These are phyloP conservation scores for Labeo rohita DNA, from an alignment of 2,113 vertebrate genomes.

Conservation along the genomic window DNA sequence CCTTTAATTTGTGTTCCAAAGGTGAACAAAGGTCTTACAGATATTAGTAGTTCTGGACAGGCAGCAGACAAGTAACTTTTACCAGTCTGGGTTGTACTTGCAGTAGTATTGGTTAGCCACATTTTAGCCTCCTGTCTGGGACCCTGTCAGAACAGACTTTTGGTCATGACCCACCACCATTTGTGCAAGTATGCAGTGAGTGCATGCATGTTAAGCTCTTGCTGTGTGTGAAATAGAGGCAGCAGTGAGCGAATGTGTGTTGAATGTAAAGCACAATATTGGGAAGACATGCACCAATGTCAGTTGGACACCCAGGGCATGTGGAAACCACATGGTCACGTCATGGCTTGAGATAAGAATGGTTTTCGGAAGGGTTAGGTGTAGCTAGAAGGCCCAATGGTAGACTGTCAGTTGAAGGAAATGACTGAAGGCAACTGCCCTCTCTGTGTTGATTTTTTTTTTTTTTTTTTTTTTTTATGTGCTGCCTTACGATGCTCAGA, in stretches of 20 bases:
- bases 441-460: neutral
- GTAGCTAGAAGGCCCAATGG: neutral
- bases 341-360: neutral
- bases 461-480: neutral
- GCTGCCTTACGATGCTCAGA: neutral
- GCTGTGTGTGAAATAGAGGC: slow-evolving; percentile 9
- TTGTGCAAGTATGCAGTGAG: neutral
- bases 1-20: no score
- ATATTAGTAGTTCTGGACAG: no score
- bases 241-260: neutral
- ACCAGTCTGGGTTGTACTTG: no score
- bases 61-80: no score
- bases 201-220: neutral
- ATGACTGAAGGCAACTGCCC: neutral
- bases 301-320: neutral
- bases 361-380: neutral
- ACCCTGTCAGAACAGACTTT: neutral
- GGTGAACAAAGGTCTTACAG: no score
- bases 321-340: neutral
- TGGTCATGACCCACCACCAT: neutral
- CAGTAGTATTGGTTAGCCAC: neutral
- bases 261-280: neutral
- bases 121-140: neutral
- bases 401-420: neutral
- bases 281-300: neutral